Evolutionary conservation across 2,888 invertebrate species (phyloP).

Genomic region (Lacanobia wlatinum): DNA sequence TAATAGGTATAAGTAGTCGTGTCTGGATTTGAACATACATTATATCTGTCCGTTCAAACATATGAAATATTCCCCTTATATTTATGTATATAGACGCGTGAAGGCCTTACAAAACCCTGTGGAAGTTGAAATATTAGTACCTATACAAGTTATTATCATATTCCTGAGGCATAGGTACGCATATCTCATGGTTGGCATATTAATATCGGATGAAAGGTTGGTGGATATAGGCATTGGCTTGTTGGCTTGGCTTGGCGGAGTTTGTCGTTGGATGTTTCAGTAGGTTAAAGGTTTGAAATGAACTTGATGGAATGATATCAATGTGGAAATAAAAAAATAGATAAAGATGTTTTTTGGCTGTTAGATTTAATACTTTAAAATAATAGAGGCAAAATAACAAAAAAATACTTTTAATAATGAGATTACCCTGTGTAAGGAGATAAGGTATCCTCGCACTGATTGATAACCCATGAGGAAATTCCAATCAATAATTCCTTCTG

Average conservation of each 20-base stretch:
- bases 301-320: not conserved
- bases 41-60: constrained; percentile 30
- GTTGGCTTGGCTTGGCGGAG: constrained; percentile 17
- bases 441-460: not conserved
- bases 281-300: constrained; percentile 14
- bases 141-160: constrained; percentile 58
- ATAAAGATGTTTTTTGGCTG: no score
- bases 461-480: constrained; percentile 6
- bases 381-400: no score
- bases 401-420: no score
- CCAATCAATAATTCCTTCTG: constrained; percentile 13
- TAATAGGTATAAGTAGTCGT: constrained; percentile 2
- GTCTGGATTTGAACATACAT: constrained; percentile 35
- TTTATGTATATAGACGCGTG: constrained; percentile 39
- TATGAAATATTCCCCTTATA: constrained; percentile 51
- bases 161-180: constrained; percentile 50
- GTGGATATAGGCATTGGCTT: constrained; percentile 40
- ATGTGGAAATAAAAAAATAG: no score
- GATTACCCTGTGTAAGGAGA: not conserved
- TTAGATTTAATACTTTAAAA: no score
- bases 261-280: constrained; percentile 12
- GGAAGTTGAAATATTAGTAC: constrained; percentile 63
- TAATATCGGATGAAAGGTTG: constrained; percentile 60
- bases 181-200: constrained; percentile 52
- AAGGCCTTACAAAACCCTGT: constrained; percentile 48